Evolutionary conservation across 2,113 vertebrate genomes (phyloP), one percentile per base, ranked within the genome.

Genomic region (Enhydra lutris): DNA sequence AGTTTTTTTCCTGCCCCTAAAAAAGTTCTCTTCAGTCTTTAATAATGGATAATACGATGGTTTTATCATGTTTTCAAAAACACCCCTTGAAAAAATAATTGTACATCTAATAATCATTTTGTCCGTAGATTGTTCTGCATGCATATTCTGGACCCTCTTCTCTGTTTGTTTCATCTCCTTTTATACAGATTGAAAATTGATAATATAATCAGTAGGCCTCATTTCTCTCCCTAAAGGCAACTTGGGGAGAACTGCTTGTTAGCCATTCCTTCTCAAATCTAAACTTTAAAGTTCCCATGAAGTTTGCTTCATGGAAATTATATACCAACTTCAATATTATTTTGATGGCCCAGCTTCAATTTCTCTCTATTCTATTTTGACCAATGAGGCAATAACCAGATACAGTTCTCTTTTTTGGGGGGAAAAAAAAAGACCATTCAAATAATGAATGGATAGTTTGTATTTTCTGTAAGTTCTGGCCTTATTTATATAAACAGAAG

Each of bases 41-140:
- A 91, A 34, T 42, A 61, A 52, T 42, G 36, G 21, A 13, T 79
- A 83, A 67, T 93, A 36, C 26, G 83, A 15, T 50, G 23, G 3
- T 90, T 94, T 87, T 84, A 7, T 59, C 59, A 17, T 91, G 45
- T 73, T 96, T 95, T 91, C 87, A 94, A 52, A 88, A 76, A 90
- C 20, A 84, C 71, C 26, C 21, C 23, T 89, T 85, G 34, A 55
- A 59, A 79, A 91, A 85, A 85, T 84, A 69, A 78, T 89, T 95
- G 50, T 90, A 71, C 89, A 84, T 17, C 8, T 84, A 50, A 69
- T 69, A 4, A 69, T 74, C 45, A 39, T 91, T 85, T 71, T 88
- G 15, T 76, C 82, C 79, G 13, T 36, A 95, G 76, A 73, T 90
- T 31, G 20, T 79, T 96, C 8, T 15, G 67, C 14, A 9, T 67